phyloP scores from a whole-genome alignment of 1,140 invertebrate genomes.

The Macrocentrus cingulum region DNA sequence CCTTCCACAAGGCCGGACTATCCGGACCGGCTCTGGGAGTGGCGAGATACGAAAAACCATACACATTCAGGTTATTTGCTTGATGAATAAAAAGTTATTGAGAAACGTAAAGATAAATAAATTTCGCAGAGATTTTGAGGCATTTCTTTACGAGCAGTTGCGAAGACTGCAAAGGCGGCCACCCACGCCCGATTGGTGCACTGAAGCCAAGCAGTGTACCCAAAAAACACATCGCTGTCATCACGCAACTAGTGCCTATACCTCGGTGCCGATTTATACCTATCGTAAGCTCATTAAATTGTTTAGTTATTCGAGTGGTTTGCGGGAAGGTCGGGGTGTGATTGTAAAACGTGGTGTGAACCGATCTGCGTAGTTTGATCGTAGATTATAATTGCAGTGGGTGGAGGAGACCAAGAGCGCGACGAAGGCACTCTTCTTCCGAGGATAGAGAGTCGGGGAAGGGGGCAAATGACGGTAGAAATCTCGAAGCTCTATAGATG shows the following conservation, averaged over 20 bases:
- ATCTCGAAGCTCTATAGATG: not conserved
- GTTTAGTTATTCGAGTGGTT: too few relatives aligned
- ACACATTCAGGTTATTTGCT: constrained; percentile 49
- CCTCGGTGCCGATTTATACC: constrained; percentile 71
- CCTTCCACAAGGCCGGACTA: constrained; percentile 54
- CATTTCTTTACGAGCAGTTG: constrained; percentile 87
- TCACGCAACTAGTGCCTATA: constrained; percentile 88
- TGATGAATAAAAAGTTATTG: not conserved
- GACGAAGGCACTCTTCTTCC: constrained; percentile 49
- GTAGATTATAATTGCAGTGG: constrained; percentile 59
- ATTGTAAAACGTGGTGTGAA: constrained; percentile 25
- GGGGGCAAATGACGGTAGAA: constrained; percentile 55
- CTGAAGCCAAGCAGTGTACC: constrained; percentile 69
- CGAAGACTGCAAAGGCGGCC: constrained; percentile 72
- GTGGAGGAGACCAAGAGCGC: constrained; percentile 51
- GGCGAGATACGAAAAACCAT: constrained; percentile 52
- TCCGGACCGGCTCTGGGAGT: constrained; percentile 52
- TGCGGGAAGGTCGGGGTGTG: too few relatives aligned
- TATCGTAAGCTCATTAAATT: constrained; percentile 47
- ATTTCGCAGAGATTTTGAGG: constrained; percentile 81
- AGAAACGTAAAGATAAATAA: not conserved
- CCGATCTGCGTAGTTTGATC: constrained; percentile 50
- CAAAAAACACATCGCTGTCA: constrained; percentile 83
- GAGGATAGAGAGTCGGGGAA: constrained; percentile 53
- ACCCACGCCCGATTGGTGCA: constrained; percentile 61